These are phyloP conservation scores for Mycteria americana DNA, from an alignment of 2,797 vertebrate genomes.

Conservation along the genomic window DNA sequence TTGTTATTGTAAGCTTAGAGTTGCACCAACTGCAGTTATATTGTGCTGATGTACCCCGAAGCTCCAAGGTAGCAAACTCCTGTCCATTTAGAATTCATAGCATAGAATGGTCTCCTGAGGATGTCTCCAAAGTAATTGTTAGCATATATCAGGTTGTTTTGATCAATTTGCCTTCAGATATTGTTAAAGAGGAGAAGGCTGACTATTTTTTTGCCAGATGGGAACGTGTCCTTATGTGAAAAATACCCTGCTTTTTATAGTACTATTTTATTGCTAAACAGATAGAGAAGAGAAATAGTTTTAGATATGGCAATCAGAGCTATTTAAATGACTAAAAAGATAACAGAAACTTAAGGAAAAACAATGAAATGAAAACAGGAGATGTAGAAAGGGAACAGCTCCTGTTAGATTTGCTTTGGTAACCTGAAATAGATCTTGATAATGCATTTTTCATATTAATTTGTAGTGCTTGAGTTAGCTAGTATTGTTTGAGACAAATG, in stretches of 20 bases:
- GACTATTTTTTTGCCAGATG: not conserved
- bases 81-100: slow-evolving; percentile 21
- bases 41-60: not conserved
- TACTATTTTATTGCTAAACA: not conserved
- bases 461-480: not conserved
- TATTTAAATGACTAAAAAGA: not conserved
- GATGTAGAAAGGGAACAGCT: not conserved
- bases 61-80: not conserved
- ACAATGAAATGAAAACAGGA: not conserved
- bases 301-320: not conserved
- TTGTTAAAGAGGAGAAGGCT: not conserved
- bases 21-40: not conserved
- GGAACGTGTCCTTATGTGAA: not conserved
- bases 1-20: not conserved
- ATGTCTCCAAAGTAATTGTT: slow-evolving; percentile 13
- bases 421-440: not conserved
- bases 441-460: not conserved
- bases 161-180: slow-evolving; percentile 48
- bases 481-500: not conserved
- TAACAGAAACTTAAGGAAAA: not conserved
- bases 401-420: not conserved
- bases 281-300: not conserved
- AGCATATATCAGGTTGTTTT: slow-evolving; percentile 25
- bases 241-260: not conserved
- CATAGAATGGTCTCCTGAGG: not conserved